Conservation (phyloP, 2,888 invertebrate genomes). For the Amaurobius ferox region DNA sequence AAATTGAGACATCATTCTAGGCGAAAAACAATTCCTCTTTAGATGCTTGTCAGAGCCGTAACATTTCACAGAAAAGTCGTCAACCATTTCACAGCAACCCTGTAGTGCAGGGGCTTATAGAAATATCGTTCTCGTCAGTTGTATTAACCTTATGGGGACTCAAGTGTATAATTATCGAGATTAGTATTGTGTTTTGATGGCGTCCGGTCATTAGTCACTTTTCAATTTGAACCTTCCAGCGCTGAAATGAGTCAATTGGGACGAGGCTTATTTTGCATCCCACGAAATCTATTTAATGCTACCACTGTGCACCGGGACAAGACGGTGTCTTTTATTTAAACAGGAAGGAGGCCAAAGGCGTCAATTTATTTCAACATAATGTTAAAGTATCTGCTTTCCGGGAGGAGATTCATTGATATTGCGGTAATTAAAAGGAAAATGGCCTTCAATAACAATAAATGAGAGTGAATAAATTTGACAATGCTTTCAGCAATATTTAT, state of each 20-base stretch:
- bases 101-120: constrained; percentile 38
- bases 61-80: no score
- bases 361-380: not conserved
- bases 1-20: no score
- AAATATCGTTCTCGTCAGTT: constrained; percentile 59
- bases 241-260: constrained; percentile 52
- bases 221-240: constrained; percentile 50
- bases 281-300: constrained; percentile 26
- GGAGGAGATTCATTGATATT: not conserved
- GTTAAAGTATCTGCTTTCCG: not conserved
- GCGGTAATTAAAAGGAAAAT: constrained; percentile 9
- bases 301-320: not conserved
- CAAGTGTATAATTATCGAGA: constrained; percentile 65
- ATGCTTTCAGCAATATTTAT: no score
- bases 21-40: no score
- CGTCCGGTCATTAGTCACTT: constrained; percentile 64
- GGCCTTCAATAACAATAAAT: not conserved
- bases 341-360: not conserved
- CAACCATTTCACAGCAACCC: no score
- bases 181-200: constrained; percentile 69
- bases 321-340: not conserved
- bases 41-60: no score
- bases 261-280: constrained; percentile 44
- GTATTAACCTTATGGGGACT: constrained; percentile 59
- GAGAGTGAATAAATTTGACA: no score